These are phyloP conservation scores for Lissocephala sabroskyi DNA, from an alignment of 2,888 invertebrate genomes.

Conservation along the genomic window DNA sequence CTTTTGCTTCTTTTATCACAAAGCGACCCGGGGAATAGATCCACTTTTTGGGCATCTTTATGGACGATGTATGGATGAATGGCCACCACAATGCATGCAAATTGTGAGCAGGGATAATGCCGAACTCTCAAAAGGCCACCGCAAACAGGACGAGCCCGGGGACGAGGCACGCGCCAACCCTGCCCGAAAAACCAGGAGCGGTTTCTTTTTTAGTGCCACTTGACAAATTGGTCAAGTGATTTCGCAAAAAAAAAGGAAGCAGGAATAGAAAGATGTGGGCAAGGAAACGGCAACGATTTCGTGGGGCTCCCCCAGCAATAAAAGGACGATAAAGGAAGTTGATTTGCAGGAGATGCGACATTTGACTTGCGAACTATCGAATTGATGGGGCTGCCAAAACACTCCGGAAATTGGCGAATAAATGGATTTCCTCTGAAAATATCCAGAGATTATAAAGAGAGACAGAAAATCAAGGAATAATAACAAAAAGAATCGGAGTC, in stretches of 20 bases:
- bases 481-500: no score
- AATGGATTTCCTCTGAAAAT: no score
- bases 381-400: no score
- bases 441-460: no score
- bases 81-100: slow-evolving; percentile 54
- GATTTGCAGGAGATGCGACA: no score
- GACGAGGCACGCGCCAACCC: slow-evolving; percentile 32
- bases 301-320: no score
- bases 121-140: slow-evolving; percentile 54
- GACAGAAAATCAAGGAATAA: no score
- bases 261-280: background rate
- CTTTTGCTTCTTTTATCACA: slow-evolving; percentile 43
- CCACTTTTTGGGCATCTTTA: background rate
- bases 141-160: slow-evolving; percentile 40
- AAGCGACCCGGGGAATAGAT: slow-evolving; percentile 19
- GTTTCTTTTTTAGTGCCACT: slow-evolving; percentile 66
- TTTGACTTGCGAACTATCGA: no score
- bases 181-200: slow-evolving; percentile 5
- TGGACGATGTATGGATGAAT: slow-evolving; percentile 17
- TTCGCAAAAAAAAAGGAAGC: slow-evolving; percentile 52
- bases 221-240: slow-evolving; percentile 72
- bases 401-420: no score
- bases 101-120: slow-evolving; percentile 59
- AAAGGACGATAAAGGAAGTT: no score
- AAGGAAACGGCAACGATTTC: no score